Evolutionary conservation across 2,888 invertebrate genomes (phyloP).

Genomic region (Mythimna albipuncta): DNA sequence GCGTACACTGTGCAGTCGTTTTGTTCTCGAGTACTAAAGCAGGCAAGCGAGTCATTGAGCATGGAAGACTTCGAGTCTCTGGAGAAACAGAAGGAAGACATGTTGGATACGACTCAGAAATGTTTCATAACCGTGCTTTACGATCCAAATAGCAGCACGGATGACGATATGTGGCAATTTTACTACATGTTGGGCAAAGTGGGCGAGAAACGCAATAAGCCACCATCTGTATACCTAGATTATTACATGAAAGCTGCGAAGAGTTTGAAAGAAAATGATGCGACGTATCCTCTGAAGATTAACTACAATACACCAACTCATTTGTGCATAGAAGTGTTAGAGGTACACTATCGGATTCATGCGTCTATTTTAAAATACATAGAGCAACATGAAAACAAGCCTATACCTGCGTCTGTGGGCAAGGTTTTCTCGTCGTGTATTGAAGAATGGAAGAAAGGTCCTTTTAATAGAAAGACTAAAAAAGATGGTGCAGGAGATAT

Average conservation of each 20-base stretch:
- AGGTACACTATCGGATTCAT: constrained; percentile 96
- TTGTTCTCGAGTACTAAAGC: constrained; percentile 96
- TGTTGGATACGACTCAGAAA: constrained; percentile 94
- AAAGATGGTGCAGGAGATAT: constrained; percentile 74
- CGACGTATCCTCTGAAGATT: constrained; percentile 96
- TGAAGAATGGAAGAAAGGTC: constrained; percentile 86
- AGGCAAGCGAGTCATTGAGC: constrained; percentile 94
- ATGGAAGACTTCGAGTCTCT: constrained; percentile 94
- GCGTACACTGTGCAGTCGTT: constrained; percentile 97
- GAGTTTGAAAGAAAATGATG: constrained; percentile 94
- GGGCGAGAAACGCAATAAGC: constrained; percentile 95
- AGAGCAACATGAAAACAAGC: constrained; percentile 94
- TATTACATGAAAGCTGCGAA: constrained; percentile 95
- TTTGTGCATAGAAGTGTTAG: constrained; percentile 96
- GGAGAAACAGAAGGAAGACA: constrained; percentile 94
- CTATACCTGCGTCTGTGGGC: constrained; percentile 91
- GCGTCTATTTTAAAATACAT: constrained; percentile 97
- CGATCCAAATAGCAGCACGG: constrained; percentile 89
- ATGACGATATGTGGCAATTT: constrained; percentile 97
- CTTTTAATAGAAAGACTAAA: constrained; percentile 81
- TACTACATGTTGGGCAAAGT: constrained; percentile 99
- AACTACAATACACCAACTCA: constrained; percentile 96
- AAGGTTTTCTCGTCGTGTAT: constrained; percentile 91
- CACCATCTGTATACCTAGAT: constrained; percentile 93
- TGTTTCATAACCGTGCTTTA: constrained; percentile 94